Base-by-base conservation (phyloP, 1,140 invertebrate species). In the Plutomurus gul region DNA sequence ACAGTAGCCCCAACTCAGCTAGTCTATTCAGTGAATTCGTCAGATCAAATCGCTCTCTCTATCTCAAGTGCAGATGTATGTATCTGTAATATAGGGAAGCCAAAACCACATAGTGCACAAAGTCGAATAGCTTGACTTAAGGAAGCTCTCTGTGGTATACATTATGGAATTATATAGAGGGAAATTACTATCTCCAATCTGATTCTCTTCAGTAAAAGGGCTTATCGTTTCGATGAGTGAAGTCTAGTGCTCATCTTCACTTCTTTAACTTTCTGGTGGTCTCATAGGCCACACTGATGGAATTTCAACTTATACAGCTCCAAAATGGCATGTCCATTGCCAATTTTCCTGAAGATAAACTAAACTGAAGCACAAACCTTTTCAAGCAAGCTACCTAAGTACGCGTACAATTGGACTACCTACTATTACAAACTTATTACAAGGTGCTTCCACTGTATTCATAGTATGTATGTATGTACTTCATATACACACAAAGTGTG, bases 221-320 rank as follows among this genome's bases (percentile, higher is more conserved):
- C 36, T 33, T 65, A 65, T 65, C 13, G 36, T 33, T 65, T 65
- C 56, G 56, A 65, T 27, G 56, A 65, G 56, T 65, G 56, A 65
- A 65, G 56, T 65, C 56, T 65, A 27, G 56, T 65, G 20, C 56
- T 65, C 56, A 65, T 65, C 56, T 65, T 65, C 56, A 65, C 56
- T 65, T 65, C 25, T 65, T 65, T 65, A 65, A 65, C 27, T 65
- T 65, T 30, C 56, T 65, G 56, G 56, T 65, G 56, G 56, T 60
- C 51, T 60, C 27, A 16, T 65, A 56, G 51, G 51, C 56, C 56
- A 65, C 56, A 65, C 56, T 65, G 27, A 65, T 65, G 22, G 22
- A 56, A 49, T n/a, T 56, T 56, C 51, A 56, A n/a, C 4, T 65
- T 33, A 25, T 60, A 33, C n/a, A n/a, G 2, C 51, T 60, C 18